Conservation (phyloP, 2,113 vertebrate genomes). For the Circaetus gallicus region DNA sequence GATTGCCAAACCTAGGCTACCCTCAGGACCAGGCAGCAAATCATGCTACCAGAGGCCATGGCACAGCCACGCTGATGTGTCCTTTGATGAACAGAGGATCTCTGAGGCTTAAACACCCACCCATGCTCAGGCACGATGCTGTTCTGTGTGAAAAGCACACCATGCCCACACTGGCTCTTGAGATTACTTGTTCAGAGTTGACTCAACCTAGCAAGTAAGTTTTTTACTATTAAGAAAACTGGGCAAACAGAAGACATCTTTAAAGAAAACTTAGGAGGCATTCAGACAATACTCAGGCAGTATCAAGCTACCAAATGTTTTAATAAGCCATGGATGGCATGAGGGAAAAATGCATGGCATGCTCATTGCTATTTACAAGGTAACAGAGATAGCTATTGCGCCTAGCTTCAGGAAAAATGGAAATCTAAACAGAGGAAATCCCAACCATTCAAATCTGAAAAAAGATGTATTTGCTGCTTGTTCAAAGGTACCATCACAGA, state of each 20-base stretch:
- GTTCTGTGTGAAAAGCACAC: neutral
- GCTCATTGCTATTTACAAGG: neutral
- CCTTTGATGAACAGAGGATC: neutral
- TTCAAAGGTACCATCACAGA: neutral
- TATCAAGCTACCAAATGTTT: neutral
- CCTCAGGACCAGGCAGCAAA: neutral
- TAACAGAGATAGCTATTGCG: neutral
- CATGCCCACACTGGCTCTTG: neutral
- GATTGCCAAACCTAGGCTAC: neutral
- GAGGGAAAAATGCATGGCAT: neutral
- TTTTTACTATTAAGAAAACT: neutral
- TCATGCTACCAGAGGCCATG: neutral
- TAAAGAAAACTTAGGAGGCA: neutral
- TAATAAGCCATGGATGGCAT: neutral
- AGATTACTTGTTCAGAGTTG: neutral
- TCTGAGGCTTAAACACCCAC: neutral
- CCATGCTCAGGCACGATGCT: neutral
- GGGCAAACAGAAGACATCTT: neutral
- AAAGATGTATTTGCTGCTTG: neutral
- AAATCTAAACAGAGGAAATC: neutral
- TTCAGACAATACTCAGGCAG: neutral
- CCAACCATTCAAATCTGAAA: neutral
- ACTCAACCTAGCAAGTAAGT: neutral
- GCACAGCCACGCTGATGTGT: neutral
- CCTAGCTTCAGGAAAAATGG: neutral